Base-by-base conservation (phyloP, 2,888 invertebrate genomes). In the Chouioia cunea region DNA sequence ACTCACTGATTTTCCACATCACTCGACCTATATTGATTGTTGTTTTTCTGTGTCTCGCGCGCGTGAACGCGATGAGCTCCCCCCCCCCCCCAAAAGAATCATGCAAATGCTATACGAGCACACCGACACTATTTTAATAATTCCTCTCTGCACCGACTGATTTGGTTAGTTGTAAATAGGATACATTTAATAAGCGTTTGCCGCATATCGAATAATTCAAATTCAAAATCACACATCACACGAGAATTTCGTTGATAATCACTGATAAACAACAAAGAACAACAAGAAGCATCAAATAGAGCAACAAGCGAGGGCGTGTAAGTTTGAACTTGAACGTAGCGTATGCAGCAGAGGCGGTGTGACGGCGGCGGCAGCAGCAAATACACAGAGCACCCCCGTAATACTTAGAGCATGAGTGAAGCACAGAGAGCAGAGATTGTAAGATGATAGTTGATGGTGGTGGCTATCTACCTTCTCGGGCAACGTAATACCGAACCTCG, bases 401-500 rank as follows among this genome's bases (percentile, higher is more conserved):
- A 14, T 62, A 43, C 36, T 36, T 27, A 47, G 46, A 52, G 23
- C 12, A 52, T 47, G 18, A 62, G 47, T 50, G 50, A 43, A 27
- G n/a, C 2, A 65, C 14, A 46, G 15, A 22, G 54, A 27, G 54
- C n/a, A 46, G 18, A 44, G 47, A 12, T n/a, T 27, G 47, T 20
- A 44, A 47, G 48, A 43, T 47, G 4, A 43, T n/a, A 57, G 16
- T 62, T 46, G 18, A 47, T 50, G 36, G 36, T 64, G 22, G 62
- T 23, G 65, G 54, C 73, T 73, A 36, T 36, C 73, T 70, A 73
- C 73, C 73, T 73, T 73, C 73, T 71, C 73, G 57, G 52, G 70
- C 58, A 62, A 73, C 73, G 73, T 73, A 73, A 73, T 73, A 73
- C 65, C 73, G 73, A 73, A 73, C 73, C 71, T 73, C 71, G 73